Percentiles rank a stretch among this genome's conserved stretches.
phyloP scores from a whole-genome alignment of 2,888 invertebrate species.

The Sminthurides aquaticus region DNA sequence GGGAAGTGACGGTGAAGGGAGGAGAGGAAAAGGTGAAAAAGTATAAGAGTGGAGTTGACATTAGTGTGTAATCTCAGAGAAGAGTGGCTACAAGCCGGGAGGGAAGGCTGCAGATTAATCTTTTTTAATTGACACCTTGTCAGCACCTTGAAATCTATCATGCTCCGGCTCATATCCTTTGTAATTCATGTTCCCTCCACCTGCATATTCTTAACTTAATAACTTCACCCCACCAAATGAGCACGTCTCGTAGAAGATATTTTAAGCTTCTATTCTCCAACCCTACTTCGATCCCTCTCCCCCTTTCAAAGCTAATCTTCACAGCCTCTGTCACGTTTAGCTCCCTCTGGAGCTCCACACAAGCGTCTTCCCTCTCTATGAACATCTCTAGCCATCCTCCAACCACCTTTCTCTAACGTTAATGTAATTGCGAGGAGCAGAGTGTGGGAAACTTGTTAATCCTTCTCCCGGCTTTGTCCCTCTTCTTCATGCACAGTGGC shows the following conservation, averaged over 20 bases:
- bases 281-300: no score
- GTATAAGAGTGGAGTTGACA: not conserved
- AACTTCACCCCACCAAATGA: not conserved
- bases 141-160: conserved; percentile 21
- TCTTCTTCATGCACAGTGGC: no score
- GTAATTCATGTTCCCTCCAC: conserved; percentile 11
- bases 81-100: not conserved
- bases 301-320: not conserved
- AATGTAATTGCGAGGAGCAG: no score
- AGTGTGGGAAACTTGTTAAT: no score
- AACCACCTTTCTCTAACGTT: no score
- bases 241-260: not conserved
- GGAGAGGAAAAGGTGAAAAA: no score
- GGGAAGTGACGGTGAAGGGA: no score
- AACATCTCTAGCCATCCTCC: no score
- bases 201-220: conserved; percentile 7
- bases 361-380: no score
- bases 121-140: conserved; percentile 24
- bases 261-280: not conserved
- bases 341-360: no score
- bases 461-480: no score
- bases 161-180: conserved; percentile 14
- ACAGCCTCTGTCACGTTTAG: no score
- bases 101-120: conserved; percentile 15
- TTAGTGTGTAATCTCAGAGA: not conserved